phyloP scores from a whole-genome alignment of 2,113 vertebrate species.

The Brachypteracias leptosomus region DNA sequence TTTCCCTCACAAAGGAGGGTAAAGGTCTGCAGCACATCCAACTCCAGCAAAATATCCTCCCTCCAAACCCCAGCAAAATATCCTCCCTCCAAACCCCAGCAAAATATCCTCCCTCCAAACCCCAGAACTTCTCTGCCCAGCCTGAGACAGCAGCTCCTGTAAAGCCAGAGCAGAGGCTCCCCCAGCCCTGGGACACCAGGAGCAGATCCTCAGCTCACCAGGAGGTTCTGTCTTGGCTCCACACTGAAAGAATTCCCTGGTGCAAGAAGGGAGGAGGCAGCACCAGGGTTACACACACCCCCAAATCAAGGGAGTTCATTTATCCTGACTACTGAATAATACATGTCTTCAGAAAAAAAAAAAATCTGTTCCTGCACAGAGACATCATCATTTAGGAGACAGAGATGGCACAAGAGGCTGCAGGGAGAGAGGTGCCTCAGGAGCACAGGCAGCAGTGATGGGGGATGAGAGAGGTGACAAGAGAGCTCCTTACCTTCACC shows the following conservation, averaged over 20 bases:
- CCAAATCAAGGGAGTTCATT: background rate
- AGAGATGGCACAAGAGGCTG: background rate
- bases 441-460: background rate
- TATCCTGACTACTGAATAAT: background rate
- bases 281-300: background rate
- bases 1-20: background rate
- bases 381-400: background rate
- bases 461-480: background rate
- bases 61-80: too few relatives aligned
- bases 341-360: background rate
- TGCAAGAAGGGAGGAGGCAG: background rate
- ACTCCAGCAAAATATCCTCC: background rate
- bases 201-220: background rate
- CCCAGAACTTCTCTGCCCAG: background rate
- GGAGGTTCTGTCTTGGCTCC: background rate
- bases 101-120: background rate
- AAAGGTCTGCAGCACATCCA: background rate
- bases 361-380: background rate
- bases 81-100: background rate
- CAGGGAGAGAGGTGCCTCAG: rapidly evolving
- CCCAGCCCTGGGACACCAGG: background rate
- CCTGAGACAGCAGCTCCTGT: background rate
- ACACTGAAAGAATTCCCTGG: background rate
- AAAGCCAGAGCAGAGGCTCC: background rate
- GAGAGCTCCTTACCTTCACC: conserved; percentile 20